Evolutionary conservation across 2,797 vertebrate species (phyloP).

Genomic region (Agapornis canus): DNA sequence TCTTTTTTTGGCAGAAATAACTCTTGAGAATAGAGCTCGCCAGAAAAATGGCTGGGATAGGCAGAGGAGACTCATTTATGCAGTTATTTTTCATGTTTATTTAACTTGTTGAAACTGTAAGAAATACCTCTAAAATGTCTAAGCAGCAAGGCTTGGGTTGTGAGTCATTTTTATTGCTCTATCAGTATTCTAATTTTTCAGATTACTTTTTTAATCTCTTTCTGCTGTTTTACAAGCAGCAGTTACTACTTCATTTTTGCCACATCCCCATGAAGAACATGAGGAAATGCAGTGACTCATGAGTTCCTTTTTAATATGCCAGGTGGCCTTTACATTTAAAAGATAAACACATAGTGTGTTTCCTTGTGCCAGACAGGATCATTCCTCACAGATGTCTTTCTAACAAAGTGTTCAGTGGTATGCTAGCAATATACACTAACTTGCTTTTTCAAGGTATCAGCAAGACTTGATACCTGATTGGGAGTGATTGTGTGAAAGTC

Average conservation of each 20-base stretch:
- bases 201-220: background rate
- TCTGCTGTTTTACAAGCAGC: background rate
- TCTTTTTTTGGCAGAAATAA: background rate
- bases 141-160: background rate
- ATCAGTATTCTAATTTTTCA: background rate
- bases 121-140: background rate
- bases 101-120: background rate
- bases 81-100: background rate
- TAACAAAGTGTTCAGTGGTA: background rate
- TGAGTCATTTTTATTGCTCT: background rate
- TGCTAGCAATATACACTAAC: background rate
- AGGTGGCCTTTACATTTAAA: background rate
- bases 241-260: background rate
- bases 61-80: background rate
- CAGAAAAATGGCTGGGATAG: background rate
- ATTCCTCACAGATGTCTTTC: background rate
- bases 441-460: background rate
- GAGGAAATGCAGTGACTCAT: background rate
- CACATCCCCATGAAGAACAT: background rate
- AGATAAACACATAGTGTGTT: background rate
- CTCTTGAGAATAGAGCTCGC: background rate
- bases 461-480: background rate
- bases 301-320: background rate
- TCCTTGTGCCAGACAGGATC: background rate
- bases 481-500: background rate